These are phyloP conservation scores for Hydrozoanthus gracilis DNA, from an alignment of 92 coral and sea anemone species.

Conservation along the genomic window DNA sequence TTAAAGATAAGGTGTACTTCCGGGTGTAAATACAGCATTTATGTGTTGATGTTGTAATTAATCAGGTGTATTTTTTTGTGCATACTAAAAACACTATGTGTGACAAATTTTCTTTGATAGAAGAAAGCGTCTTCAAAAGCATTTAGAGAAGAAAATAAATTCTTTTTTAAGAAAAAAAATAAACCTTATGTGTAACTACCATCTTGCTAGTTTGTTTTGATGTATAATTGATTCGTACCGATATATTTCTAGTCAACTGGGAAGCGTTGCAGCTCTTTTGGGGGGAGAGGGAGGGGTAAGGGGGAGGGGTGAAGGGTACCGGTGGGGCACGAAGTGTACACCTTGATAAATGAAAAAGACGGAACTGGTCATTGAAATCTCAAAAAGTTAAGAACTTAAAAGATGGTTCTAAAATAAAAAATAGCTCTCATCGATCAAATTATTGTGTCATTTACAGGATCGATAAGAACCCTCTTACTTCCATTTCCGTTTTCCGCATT, in stretches of 20 bases:
- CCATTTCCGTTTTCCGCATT: too few relatives aligned
- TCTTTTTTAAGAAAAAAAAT: slow-evolving; percentile 33
- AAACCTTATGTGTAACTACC: not conserved
- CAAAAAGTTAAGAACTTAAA: too few relatives aligned
- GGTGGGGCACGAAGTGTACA: too few relatives aligned
- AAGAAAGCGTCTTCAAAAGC: not conserved
- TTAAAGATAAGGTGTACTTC: not conserved
- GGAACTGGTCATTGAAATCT: too few relatives aligned
- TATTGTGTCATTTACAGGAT: too few relatives aligned
- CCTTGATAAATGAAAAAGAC: too few relatives aligned
- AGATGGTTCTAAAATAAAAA: too few relatives aligned
- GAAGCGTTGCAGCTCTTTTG: not conserved
- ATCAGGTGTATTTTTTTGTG: not conserved
- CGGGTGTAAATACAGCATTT: slow-evolving; percentile 23
- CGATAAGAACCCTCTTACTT: too few relatives aligned
- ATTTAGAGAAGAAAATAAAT: not conserved
- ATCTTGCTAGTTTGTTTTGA: not conserved
- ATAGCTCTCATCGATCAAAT: too few relatives aligned
- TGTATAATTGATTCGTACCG: too few relatives aligned
- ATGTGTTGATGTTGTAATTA: not conserved
- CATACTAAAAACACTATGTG: not conserved
- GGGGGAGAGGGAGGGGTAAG: not conserved
- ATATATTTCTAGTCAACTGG: not conserved
- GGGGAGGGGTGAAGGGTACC: not conserved
- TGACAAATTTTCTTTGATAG: not conserved